Conservation (phyloP, 2,797 vertebrate species). For the Lycodopsis pacificus region DNA sequence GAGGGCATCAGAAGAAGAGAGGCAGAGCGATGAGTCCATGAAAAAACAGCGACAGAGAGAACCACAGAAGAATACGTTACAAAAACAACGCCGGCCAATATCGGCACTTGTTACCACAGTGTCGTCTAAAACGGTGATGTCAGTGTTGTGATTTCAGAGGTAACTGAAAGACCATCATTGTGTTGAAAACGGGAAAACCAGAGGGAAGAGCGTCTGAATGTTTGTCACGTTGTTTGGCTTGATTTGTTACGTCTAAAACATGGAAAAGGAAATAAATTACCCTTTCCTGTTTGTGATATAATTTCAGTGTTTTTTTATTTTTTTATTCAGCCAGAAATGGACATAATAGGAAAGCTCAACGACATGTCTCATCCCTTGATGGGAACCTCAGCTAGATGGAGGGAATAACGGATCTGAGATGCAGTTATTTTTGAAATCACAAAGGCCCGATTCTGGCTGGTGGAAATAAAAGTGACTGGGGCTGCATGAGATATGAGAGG, state of each 20-base stretch:
- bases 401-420: conserved; percentile 24
- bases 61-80: conserved; percentile 39
- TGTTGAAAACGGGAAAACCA: conserved; percentile 10
- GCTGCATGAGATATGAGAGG: conserved; percentile 32
- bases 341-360: background rate
- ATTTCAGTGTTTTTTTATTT: conserved; percentile 1
- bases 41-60: conserved; percentile 51
- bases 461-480: conserved; percentile 28
- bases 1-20: conserved; percentile 51
- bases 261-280: background rate
- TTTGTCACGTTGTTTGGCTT: conserved; percentile 11
- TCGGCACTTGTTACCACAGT: conserved; percentile 21
- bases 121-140: conserved; percentile 38
- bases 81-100: conserved; percentile 6
- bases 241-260: conserved; percentile 29
- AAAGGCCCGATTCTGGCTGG: conserved; percentile 20
- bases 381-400: conserved; percentile 13
- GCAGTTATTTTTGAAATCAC: conserved; percentile 40
- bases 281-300: background rate
- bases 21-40: conserved; percentile 29
- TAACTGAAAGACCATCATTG: conserved; percentile 49
- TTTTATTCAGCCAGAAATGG: conserved; percentile 19
- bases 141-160: conserved; percentile 47
- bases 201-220: conserved; percentile 14
- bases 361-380: background rate